phyloP scores from a whole-genome alignment of 2,888 invertebrate species.

The Microctonus aethiopoides region DNA sequence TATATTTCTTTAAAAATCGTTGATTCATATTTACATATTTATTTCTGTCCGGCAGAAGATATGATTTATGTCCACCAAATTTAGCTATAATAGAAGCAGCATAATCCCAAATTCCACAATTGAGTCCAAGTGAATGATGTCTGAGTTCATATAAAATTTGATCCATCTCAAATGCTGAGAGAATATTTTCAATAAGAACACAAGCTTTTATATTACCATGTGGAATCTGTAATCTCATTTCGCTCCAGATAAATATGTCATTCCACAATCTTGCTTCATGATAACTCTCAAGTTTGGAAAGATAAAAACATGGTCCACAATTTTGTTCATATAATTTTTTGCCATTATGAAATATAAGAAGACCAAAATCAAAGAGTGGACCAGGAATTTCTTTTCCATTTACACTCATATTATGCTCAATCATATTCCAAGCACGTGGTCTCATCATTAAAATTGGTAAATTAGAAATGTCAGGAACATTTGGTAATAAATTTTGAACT shows the following conservation, averaged over 20 bases:
- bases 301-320: conserved; percentile 77
- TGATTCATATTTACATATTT: conserved; percentile 76
- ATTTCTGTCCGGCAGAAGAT: conserved; percentile 76
- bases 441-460: conserved; percentile 76
- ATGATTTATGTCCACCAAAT: conserved; percentile 72
- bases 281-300: conserved; percentile 77
- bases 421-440: conserved; percentile 81
- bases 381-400: conserved; percentile 74
- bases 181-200: conserved; percentile 78
- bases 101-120: conserved; percentile 83
- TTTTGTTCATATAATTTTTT: conserved; percentile 69
- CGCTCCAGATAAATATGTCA: conserved; percentile 75
- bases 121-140: conserved; percentile 77
- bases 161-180: conserved; percentile 77
- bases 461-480: conserved; percentile 69
- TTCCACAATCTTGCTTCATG: conserved; percentile 78
- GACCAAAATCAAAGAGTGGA: conserved; percentile 77
- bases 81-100: conserved; percentile 75
- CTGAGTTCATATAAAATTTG: conserved; percentile 75
- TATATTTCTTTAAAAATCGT: conserved; percentile 74
- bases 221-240: conserved; percentile 70
- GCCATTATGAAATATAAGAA: conserved; percentile 76
- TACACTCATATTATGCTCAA: conserved; percentile 74
- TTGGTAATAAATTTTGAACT: conserved; percentile 69
- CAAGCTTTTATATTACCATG: conserved; percentile 77